Base-by-base conservation (phyloP, 2,113 vertebrate genomes). In the Lycocorax pyrrhopterus region DNA sequence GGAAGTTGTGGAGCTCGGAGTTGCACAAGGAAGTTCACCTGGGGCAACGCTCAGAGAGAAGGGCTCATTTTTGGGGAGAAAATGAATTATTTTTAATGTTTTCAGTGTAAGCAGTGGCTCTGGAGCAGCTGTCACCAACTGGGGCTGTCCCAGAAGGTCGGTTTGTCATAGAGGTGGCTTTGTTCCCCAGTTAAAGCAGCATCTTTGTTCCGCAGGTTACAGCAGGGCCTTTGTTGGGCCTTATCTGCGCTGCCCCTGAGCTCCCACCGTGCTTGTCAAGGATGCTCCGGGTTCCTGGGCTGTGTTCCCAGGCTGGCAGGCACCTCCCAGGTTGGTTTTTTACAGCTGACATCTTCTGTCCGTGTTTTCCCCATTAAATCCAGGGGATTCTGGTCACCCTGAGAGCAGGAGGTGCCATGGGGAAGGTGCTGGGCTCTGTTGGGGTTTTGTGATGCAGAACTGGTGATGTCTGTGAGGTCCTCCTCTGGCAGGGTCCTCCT, bases 141-240 rank as follows among this genome's bases (percentile, higher is more conserved):
- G 62, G n/a, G 76, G 80, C 74, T n/a, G 25, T 17, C 58, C 25
- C 7, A 35, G 79, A 51, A 90, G 67, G 80, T 56, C 33, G 5
- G 16, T 3, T 60, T 1, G 7, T 44, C 43, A 95, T 6, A 95
- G 95, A 64, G 84, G 72, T n/a, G n/a, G 41, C 95, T 93, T 96
- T 96, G 95, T 96, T 79, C 87, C 59, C 0, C 10, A 1, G 59
- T 22, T 41, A 37, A 30, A 96, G 93, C 73, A 76, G 89, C 0
- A 23, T 1, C 92, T 94, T 95, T 95, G 95, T 96, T 92, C 89
- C 0, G 0, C 39, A 58, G 90, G 80, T 86, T 47, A 94, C 15
- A 96, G 91, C 89, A 82, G 87, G 0, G 81, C 25, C 90, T 96
- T 96, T 96, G 94, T 96, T 84, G 90, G 3, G 32, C 11, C 69